Evolutionary conservation across 2,888 invertebrate species (phyloP).

Genomic region (Rhagium mordax): DNA sequence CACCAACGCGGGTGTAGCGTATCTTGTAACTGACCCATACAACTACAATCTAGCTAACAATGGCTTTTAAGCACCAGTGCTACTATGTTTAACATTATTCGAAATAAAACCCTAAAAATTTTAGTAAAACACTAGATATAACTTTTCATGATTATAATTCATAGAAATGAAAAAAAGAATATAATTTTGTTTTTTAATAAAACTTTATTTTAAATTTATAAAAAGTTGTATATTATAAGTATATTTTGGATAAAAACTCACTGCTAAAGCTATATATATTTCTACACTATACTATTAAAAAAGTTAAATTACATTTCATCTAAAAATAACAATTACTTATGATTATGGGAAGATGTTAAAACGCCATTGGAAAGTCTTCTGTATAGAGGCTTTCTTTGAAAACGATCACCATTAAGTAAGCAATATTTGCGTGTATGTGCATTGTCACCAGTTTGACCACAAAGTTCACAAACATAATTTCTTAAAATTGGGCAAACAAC

Average conservation of each 20-base stretch:
- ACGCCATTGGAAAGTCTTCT: slow-evolving; percentile 40
- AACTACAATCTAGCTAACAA: too few relatives aligned
- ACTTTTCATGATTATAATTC: too few relatives aligned
- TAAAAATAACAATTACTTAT: slow-evolving; percentile 35
- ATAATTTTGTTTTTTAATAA: not conserved
- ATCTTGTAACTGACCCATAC: too few relatives aligned
- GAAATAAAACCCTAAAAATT: too few relatives aligned
- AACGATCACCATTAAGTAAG: slow-evolving; percentile 15
- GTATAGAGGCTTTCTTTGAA: not conserved
- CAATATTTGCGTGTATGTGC: slow-evolving; percentile 58
- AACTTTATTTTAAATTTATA: not conserved
- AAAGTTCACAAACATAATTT: slow-evolving; percentile 47
- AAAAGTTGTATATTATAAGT: not conserved
- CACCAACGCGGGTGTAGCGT: too few relatives aligned
- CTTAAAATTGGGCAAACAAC: slow-evolving; percentile 53
- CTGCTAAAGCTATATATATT: not conserved
- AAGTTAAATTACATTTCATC: not conserved
- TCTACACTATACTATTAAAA: too few relatives aligned
- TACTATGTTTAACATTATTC: too few relatives aligned
- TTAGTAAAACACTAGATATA: too few relatives aligned
- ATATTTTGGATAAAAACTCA: not conserved
- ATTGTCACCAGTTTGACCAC: slow-evolving; percentile 53
- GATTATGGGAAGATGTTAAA: slow-evolving; percentile 19
- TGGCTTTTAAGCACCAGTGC: too few relatives aligned
- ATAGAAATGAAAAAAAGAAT: too few relatives aligned